Base-by-base conservation (phyloP, 2,797 vertebrate genomes). In the Melanotaenia boesemani region DNA sequence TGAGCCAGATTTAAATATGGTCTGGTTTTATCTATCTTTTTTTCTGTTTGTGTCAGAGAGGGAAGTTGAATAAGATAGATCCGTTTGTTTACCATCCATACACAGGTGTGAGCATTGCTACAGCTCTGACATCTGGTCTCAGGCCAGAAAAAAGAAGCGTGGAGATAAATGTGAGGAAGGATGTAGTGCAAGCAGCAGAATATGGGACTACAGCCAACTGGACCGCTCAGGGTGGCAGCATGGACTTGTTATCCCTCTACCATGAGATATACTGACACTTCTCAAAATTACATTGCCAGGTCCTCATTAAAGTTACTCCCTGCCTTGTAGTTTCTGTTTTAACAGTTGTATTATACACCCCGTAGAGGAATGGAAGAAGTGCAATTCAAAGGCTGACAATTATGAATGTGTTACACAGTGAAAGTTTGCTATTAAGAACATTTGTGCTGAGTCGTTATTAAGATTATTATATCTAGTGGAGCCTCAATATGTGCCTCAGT, bases 101-200 rank as follows among this genome's bases (percentile, higher is more conserved):
- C 76, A 76, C 84, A 86, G 77, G 86, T 85, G 89, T 70, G 74
- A 77, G 82, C 63, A 55, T 72, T 22, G 70, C 52, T 72, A 72
- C 67, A 12, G 63, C 20, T 0, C 75, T 80, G 80, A 46, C 67
- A 55, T 77, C 67, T 90, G 85, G 83, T 79, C 22, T 48, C 10
- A 2, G 24, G 77, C 84, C 86, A 89, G 76, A 77, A 11, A 30
- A 18, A 55, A 72, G 65, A 69, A 39, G 79, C 57, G 79, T 74
- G 71, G 70, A 66, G 80, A 86, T 79, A 84, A 88, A 87, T 79
- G 79, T 87, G 72, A 77, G 67, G 77, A 77, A 70, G 68, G 79
- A 83, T 76, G 54, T 52, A 83, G 78, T 36, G 67, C 46, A 65
- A 72, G 61, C 80, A 85, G 79, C 79, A 68, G 79, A 70, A 50